Percentiles rank a stretch among this genome's conserved stretches.
These are phyloP conservation scores for Molothrus aeneus DNA, from an alignment of 2,797 vertebrate species.

Conservation along the genomic window DNA sequence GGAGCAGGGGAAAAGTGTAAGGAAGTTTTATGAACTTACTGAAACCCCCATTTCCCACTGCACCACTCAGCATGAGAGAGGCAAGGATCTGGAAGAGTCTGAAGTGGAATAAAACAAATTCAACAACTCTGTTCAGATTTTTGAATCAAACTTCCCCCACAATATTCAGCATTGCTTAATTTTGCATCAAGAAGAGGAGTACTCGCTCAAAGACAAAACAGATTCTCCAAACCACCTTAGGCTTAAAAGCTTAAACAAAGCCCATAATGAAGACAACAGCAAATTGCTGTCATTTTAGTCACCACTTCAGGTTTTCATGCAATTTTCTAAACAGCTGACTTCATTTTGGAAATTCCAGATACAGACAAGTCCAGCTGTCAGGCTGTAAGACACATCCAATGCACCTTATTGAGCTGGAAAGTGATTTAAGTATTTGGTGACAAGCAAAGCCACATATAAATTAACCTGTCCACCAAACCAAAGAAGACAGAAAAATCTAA, in stretches of 20 bases:
- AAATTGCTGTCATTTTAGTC: not conserved
- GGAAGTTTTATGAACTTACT: not conserved
- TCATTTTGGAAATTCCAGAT: not conserved
- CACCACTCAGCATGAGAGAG: fast-evolving
- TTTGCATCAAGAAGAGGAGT: not conserved
- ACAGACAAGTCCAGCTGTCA: not conserved
- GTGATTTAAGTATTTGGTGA: not conserved
- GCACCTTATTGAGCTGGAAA: not conserved
- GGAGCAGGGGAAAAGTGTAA: not conserved
- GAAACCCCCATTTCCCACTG: fast-evolving
- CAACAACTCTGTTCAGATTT: not conserved
- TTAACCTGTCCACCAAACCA: not conserved
- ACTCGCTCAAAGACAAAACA: not conserved
- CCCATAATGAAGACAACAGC: not conserved
- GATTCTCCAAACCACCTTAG: not conserved
- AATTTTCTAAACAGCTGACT: not conserved
- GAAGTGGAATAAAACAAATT: not conserved
- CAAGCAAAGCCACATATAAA: not conserved
- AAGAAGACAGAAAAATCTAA: not conserved
- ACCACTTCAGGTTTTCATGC: not conserved
- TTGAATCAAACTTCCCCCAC: not conserved
- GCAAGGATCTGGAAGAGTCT: not conserved
- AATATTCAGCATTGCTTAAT: not conserved
- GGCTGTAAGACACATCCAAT: not conserved
- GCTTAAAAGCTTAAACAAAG: not conserved